phyloP scores from a whole-genome alignment of 1,140 invertebrate genomes.

The Pomacea maculata region DNA sequence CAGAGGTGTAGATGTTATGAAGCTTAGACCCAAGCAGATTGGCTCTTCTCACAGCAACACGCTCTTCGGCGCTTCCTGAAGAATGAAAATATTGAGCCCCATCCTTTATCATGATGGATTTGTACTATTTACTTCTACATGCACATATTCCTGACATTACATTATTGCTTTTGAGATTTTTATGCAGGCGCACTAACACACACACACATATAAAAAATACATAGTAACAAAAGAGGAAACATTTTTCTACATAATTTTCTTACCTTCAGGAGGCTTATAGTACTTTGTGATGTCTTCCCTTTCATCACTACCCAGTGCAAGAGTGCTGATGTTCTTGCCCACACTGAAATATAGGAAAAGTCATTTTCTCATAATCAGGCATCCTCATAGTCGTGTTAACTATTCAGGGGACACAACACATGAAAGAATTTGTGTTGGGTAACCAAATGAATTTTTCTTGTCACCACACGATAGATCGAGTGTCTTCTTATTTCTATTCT shows the following conservation, averaged over 20 bases:
- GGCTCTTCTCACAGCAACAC: slow-evolving; percentile 66
- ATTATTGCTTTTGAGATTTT: no score
- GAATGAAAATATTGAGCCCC: background rate
- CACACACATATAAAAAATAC: background rate
- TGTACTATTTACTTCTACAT: no score
- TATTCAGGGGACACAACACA: no score
- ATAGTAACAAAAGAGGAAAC: background rate
- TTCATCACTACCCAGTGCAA: slow-evolving; percentile 74
- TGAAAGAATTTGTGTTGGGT: no score
- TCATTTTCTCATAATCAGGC: background rate
- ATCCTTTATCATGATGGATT: no score
- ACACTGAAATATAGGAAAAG: slow-evolving; percentile 64
- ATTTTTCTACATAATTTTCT: slow-evolving; percentile 23
- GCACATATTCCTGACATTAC: no score
- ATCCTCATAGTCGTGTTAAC: background rate
- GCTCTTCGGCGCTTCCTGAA: slow-evolving; percentile 72
- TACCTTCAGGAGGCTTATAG: slow-evolving; percentile 92
- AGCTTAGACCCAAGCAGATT: slow-evolving; percentile 13
- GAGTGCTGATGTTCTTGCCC: slow-evolving; percentile 87
- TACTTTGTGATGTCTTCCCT: slow-evolving; percentile 83
- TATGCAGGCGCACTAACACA: background rate
- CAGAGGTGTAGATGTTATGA: slow-evolving; percentile 21
- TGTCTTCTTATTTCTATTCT: no score
- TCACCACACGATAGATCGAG: background rate
- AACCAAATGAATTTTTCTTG: background rate